Base-by-base conservation (phyloP, 1,140 invertebrate species). In the Drosophila lacteicornis region DNA sequence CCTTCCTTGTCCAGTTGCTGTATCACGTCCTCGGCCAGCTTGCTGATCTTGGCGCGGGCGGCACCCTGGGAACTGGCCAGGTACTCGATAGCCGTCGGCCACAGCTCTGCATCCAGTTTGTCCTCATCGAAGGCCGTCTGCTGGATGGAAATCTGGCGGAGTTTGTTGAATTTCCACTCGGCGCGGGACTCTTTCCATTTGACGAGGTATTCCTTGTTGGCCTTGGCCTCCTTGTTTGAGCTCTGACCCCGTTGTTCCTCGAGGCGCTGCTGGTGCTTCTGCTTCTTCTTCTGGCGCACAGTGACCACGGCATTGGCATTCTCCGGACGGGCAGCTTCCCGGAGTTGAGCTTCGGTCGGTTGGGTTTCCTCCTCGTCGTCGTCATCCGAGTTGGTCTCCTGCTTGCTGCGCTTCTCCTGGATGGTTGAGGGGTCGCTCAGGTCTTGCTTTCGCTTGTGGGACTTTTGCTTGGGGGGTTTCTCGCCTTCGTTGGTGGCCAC, bases 91-190 rank as follows among this genome's bases (percentile, higher is more conserved):
- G 96, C 93, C 8, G 94, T 93, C 19, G 94, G 93, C 94, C 95
- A 96, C 65, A 94, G 91, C 36, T 94, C 91, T 38, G 95, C 93
- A 15, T 94, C 93, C 4, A 97, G 82, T 62, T 94, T 93, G 7
- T 92, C 80, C 46, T 94, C 80, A 76, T 95, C 94, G 51, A 96
- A 94, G 75, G 96, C 94, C 81, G 96, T 94, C 75, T 96, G 95
- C 45, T 95, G 94, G 22, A 97, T 92, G 94, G 96, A 96, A n/a
- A 95, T 94, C 92, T 97, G 96, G 63, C 94, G 95, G 2, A 95
- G 80, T 91, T 96, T 97, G 86, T 95, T 95, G 91, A 96, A 97
- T 88, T 96, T 97, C 96, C 96, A 97, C 79, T 96, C 94, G 57
- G 93, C 93, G 61, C 93, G 93, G 56, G 94, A 93, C 82, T 96